Evolutionary conservation across 2,797 vertebrate genomes (phyloP).

Genomic region (Pteronotus mesoamericanus): DNA sequence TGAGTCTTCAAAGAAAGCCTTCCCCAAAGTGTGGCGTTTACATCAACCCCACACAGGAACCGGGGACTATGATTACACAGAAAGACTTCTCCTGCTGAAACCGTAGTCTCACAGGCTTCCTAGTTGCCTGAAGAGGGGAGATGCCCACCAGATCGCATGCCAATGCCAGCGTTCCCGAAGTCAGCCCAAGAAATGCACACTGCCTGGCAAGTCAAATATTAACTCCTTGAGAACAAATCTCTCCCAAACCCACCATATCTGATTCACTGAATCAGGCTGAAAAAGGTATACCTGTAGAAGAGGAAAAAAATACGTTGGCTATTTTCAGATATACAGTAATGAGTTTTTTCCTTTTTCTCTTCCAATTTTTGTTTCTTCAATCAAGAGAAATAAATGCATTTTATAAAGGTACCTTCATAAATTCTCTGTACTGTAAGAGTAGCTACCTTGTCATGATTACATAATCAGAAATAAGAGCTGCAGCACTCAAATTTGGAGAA

Average conservation of each 20-base stretch:
- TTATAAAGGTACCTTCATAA: neutral
- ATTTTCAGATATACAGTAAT: neutral
- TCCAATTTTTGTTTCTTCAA: neutral
- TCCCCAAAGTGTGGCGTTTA: neutral
- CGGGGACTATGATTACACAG: neutral
- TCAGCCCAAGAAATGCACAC: neutral
- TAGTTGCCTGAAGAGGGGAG: neutral
- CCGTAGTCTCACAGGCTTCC: neutral
- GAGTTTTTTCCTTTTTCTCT: neutral
- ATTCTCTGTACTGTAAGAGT: neutral
- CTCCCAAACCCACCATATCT: neutral
- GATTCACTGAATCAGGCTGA: neutral
- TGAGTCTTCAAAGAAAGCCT: slow-evolving; percentile 3
- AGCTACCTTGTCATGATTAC: neutral
- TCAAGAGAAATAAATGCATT: neutral
- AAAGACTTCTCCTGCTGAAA: neutral
- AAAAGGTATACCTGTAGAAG: neutral
- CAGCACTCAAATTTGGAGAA: neutral
- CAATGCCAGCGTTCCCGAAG: neutral
- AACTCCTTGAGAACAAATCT: neutral
- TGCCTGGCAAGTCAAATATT: neutral
- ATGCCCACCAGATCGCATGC: neutral
- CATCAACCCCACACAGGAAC: neutral
- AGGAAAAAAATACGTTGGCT: neutral
- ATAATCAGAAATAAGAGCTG: neutral